Base-by-base conservation (phyloP, 2,888 invertebrate species). In the Laothoe populi region DNA sequence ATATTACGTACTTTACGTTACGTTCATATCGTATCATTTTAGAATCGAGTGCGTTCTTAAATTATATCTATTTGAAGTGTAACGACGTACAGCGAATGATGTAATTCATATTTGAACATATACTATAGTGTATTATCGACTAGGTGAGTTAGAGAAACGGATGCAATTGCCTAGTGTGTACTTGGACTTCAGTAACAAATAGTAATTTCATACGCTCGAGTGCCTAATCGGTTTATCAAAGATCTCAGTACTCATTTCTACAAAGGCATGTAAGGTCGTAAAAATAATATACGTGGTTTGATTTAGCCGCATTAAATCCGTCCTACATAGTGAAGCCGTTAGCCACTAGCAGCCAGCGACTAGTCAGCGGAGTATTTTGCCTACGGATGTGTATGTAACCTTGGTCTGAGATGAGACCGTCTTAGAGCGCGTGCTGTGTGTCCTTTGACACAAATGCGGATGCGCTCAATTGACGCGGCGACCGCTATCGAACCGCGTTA, bases 361-460 rank as follows among this genome's bases (percentile, higher is more conserved):
- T 61, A 42, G 53, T 26, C 40, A 23, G 72, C 66, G 67, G 74
- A 71, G 71, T 77, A 80, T 81, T 78, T 77, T 74, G 78, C 74
- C 78, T 77, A 78, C 86, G 86, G 86, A 86, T 85, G 79, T 81
- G 77, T 76, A 69, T 72, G 73, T 86, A 89, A 90, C 91, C 91
- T 91, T 91, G 90, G 81, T 66, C 73, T 70, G 79, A 83, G 87
- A 89, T 88, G 83, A 88, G 81, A 82, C 76, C 84, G 86, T 89
- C 89, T 91, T 89, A 78, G 74, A 87, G 83, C 88, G 86, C 86
- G 86, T 86, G 89, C 87, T 87, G 81, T 80, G 79, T 83, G 91
- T 89, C 90, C 88, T 90, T 87, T 89, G 83, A 82, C 81, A 84
- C 84, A 91, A 92, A 90, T 91, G 90, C 92, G 92, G 92, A 92